Percentiles rank a stretch among this genome's conserved stretches.
Conservation (phyloP, 2,113 vertebrate species). For the Cariama cristata region DNA sequence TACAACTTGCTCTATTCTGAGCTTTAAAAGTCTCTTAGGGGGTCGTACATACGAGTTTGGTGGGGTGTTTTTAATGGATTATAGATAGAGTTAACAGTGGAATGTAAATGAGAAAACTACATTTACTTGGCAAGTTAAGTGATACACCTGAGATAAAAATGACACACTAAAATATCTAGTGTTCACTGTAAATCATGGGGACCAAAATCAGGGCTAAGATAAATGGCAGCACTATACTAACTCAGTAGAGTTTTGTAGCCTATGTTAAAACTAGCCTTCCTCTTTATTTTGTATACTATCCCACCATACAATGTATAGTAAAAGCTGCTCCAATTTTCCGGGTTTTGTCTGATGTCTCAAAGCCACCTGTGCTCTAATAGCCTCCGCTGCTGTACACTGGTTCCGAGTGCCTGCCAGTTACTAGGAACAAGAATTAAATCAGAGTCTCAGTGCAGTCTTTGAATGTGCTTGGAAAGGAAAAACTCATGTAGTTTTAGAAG, state of each 20-base stretch:
- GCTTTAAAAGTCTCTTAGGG: conserved; percentile 30
- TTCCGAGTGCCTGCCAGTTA: background rate
- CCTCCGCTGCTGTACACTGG: background rate
- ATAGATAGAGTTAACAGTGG: background rate
- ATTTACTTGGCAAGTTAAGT: background rate
- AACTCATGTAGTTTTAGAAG: background rate
- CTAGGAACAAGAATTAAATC: background rate
- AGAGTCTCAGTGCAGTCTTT: background rate
- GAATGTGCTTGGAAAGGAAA: background rate
- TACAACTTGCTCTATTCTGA: conserved; percentile 27
- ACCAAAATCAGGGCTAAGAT: background rate
- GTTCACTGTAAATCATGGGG: background rate
- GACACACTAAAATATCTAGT: background rate
- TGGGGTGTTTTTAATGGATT: background rate
- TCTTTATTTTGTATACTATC: background rate
- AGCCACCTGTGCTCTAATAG: background rate
- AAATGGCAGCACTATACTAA: background rate
- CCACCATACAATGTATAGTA: background rate
- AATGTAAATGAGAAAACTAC: background rate
- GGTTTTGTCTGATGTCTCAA: background rate
- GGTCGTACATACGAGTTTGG: background rate
- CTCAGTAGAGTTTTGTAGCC: background rate
- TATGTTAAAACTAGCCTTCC: background rate
- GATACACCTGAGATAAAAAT: background rate
- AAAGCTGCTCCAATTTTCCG: background rate